phyloP scores from a whole-genome alignment of 2,113 vertebrate genomes.

The Lethenteron reissneri region DNA sequence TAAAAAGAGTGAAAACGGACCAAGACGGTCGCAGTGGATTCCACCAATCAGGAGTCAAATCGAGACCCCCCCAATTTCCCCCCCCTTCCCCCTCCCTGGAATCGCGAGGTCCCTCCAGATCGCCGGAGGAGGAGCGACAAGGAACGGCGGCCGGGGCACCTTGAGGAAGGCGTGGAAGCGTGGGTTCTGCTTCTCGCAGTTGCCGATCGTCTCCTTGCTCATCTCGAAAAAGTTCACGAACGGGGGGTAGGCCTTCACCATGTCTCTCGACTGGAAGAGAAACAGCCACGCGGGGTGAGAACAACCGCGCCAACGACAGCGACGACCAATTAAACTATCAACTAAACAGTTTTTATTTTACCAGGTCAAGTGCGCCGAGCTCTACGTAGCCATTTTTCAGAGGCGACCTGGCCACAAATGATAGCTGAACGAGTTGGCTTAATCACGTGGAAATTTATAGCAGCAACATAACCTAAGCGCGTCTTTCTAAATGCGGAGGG shows the following conservation, averaged over 20 bases:
- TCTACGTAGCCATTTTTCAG: not conserved
- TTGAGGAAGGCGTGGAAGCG: slow-evolving; percentile 94
- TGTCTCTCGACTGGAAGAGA: slow-evolving; percentile 54
- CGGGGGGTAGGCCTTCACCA: slow-evolving; percentile 75
- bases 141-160: slow-evolving; percentile 23
- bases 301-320: too few species aligned
- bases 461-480: not conserved
- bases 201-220: slow-evolving; percentile 86
- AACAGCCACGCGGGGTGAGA: not conserved
- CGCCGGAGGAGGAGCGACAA: too few species aligned
- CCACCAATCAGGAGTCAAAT: too few species aligned
- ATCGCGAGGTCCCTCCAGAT: too few species aligned
- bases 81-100: too few species aligned
- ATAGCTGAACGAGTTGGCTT: not conserved
- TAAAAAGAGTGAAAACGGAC: too few species aligned
- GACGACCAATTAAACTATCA: not conserved
- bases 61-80: too few species aligned
- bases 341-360: slow-evolving; percentile 3
- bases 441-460: too few species aligned
- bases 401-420: not conserved
- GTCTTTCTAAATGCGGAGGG: too few species aligned
- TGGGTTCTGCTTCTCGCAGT: slow-evolving; percentile 82
- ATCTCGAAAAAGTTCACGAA: slow-evolving; percentile 99
- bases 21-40: too few species aligned
- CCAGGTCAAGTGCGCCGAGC: not conserved